Percentiles rank a stretch among this genome's conserved stretches.
Evolutionary conservation across 2,113 vertebrate species (phyloP).

Genomic region (Cheilinus undulatus): DNA sequence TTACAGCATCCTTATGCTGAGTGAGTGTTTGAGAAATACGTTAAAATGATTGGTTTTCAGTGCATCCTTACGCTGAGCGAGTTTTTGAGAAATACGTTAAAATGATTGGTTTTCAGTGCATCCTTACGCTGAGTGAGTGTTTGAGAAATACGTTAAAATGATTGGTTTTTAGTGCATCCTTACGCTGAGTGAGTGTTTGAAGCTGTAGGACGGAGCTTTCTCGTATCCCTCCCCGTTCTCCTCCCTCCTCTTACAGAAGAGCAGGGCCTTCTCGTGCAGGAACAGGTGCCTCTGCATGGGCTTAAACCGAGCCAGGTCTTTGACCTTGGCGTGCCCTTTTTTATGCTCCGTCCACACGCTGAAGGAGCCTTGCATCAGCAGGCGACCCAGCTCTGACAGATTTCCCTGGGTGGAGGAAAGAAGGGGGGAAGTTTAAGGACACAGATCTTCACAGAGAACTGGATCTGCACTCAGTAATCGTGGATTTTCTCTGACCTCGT

Average conservation of each 20-base stretch:
- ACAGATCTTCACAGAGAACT: no score
- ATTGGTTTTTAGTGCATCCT: slow-evolving; percentile 48
- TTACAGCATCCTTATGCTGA: no score
- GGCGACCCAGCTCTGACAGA: slow-evolving; percentile 91
- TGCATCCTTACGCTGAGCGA: no score
- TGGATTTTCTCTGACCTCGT: slow-evolving; percentile 89
- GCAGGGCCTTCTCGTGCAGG: slow-evolving; percentile 93
- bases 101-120: rapidly evolving
- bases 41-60: no score
- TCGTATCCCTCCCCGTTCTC: slow-evolving; percentile 97
- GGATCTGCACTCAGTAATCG: no score
- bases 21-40: no score
- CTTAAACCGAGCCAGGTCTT: slow-evolving; percentile 97
- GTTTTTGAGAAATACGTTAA: no score
- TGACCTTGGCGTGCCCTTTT: slow-evolving; percentile 95
- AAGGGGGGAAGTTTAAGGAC: no score
- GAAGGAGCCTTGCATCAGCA: slow-evolving; percentile 98
- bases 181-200: slow-evolving; percentile 95
- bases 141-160: no score
- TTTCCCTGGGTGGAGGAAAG: slow-evolving; percentile 86
- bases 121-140: no score
- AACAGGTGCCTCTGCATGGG: slow-evolving; percentile 98
- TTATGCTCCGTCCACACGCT: slow-evolving; percentile 98
- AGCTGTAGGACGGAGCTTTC: slow-evolving; percentile 98
- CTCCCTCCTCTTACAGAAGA: slow-evolving; percentile 97